Evolutionary conservation across 2,888 invertebrate species (phyloP), one percentile per base, ranked within the genome.

Genomic region (Cataglyphis livida): DNA sequence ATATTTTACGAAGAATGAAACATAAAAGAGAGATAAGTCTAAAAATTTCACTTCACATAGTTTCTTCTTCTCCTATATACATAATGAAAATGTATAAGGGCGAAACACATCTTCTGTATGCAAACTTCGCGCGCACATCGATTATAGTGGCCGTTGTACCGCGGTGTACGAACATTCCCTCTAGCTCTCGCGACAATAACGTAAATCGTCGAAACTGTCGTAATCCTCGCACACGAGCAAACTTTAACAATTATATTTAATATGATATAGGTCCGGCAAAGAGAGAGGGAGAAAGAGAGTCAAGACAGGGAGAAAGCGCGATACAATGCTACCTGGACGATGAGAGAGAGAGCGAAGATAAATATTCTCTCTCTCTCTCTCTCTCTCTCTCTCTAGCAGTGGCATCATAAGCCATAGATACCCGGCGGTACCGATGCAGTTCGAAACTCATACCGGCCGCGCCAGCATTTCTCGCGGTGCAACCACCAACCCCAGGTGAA

Each of bases 241-340:
- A 94, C 90, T 93, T 94, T 91, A 92, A 93, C 93, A 93, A 93
- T 93, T 93, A 93, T 93, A 93, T 93, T 94, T 92, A 93, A 94
- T 92, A 93, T 90, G 92, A 92, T 92, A 86, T 84, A 84, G 73
- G 87, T 87, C 85, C 85, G 18, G 54, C n/a, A 48, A 44, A 62
- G 41, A 41, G 41, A 41, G n/a, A 48, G 48, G 48, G 18, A n/a
- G 48, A 57, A 51, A 57, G 28, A 41, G 48, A 51, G 48, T n/a
- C 48, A n/a, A 32, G 48, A 48, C 54, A 48, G 48, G 10, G 54
- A 35, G 51, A 18, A 64, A 10, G 71, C 54, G 71, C 25, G 25
- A 35, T 54, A 32, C n/a, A 15, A 61, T 28, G 65, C 15, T 48
- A 25, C 51, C n/a, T 28, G 81, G 59, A n/a, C 28, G 41, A 48